A percentile compares a stretch with the other conserved stretches of the same genome.
These are phyloP conservation scores for Heliconius hortense DNA, from an alignment of 2,888 invertebrate species.

Conservation along the genomic window DNA sequence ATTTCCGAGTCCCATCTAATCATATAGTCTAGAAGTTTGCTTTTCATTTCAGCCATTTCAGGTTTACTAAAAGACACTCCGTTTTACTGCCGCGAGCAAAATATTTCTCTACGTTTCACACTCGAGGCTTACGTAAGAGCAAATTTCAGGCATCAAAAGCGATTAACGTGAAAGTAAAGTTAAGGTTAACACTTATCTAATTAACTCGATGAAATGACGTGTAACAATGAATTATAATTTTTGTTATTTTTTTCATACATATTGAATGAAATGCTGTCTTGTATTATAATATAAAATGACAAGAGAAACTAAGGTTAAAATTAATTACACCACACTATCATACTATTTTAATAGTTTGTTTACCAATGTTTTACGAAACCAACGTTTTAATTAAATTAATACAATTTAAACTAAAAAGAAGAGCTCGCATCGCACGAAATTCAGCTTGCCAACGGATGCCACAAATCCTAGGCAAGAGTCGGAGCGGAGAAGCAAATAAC, in stretches of 20 bases:
- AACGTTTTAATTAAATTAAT: neutral
- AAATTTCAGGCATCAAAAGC: constrained; percentile 38
- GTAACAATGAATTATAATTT: no score
- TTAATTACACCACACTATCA: neutral
- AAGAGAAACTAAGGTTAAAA: neutral
- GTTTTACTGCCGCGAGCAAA: constrained; percentile 37
- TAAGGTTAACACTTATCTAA: constrained; percentile 28
- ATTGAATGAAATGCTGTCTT: neutral
- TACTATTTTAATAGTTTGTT: neutral
- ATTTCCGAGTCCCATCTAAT: constrained; percentile 33
- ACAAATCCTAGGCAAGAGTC: constrained; percentile 72
- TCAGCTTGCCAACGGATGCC: constrained; percentile 70
- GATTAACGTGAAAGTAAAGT: constrained; percentile 37
- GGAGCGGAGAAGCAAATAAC: constrained; percentile 69
- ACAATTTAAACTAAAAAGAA: constrained; percentile 5
- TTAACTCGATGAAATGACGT: neutral
- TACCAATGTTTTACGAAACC: neutral
- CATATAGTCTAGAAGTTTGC: constrained; percentile 40
- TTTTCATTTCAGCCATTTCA: constrained; percentile 50
- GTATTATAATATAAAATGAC: neutral
- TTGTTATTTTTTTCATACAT: no score
- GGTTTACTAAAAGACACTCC: constrained; percentile 55
- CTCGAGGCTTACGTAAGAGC: constrained; percentile 41
- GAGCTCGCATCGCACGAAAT: constrained; percentile 21
- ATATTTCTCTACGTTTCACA: constrained; percentile 37